Evolutionary conservation across 2,797 vertebrate species (phyloP).

Genomic region (Paramormyrops hopkinsi): DNA sequence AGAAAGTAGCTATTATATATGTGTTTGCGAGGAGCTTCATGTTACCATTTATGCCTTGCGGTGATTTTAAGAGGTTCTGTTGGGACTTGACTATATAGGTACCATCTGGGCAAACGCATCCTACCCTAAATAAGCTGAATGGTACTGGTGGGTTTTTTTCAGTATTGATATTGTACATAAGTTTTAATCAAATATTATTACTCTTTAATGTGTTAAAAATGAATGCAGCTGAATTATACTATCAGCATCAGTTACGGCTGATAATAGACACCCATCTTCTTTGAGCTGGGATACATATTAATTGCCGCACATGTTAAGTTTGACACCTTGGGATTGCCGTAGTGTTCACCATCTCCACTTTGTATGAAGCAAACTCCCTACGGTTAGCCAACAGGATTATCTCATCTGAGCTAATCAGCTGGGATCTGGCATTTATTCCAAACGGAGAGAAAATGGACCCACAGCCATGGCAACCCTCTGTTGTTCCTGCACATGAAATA

Average conservation of each 20-base stretch:
- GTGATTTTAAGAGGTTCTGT: background rate
- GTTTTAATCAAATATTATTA: background rate
- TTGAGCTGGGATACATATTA: background rate
- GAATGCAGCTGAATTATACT: background rate
- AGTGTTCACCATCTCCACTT: background rate
- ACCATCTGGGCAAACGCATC: background rate
- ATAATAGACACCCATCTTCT: background rate
- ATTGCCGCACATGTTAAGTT: background rate
- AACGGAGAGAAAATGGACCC: slow-evolving; percentile 54
- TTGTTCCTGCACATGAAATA: slow-evolving; percentile 62
- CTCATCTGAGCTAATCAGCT: slow-evolving; percentile 69
- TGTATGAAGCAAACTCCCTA: slow-evolving; percentile 57
- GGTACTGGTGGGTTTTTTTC: background rate
- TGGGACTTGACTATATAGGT: background rate
- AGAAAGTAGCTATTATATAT: background rate
- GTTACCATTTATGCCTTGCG: background rate
- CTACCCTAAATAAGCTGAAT: background rate
- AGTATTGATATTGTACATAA: background rate
- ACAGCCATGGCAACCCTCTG: slow-evolving; percentile 66
- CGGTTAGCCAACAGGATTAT: slow-evolving; percentile 62
- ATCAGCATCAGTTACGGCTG: background rate
- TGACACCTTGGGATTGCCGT: background rate
- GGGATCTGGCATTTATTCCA: slow-evolving; percentile 68
- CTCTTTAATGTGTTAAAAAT: background rate
- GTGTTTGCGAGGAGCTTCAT: background rate